Percentiles rank a stretch among this genome's conserved stretches.
phyloP scores from a whole-genome alignment of 1,140 invertebrate species.

The Nymphalis io region DNA sequence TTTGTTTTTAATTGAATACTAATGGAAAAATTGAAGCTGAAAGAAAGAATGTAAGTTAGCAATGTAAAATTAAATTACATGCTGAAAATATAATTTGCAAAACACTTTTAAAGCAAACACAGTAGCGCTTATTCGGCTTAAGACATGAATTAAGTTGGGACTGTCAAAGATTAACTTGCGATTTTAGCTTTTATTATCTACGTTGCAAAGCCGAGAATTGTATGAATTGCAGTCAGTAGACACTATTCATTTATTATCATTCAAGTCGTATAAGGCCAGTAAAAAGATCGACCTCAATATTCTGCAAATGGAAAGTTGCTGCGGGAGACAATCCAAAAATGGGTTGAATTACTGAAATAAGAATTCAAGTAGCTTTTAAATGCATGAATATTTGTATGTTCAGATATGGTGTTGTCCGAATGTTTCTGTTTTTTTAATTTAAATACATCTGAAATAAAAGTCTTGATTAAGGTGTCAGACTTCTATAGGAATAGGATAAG shows the following conservation, averaged over 20 bases:
- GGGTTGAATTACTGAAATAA: conserved; percentile 35
- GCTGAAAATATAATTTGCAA: not conserved
- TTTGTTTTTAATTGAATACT: too few relatives aligned
- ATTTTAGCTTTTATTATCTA: not conserved
- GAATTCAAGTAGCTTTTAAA: conserved; percentile 37
- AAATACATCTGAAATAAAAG: not conserved
- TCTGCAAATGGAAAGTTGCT: conserved; percentile 46
- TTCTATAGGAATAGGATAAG: too few relatives aligned
- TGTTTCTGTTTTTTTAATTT: not conserved
- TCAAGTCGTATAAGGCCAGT: conserved; percentile 36
- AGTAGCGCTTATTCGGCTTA: conserved; percentile 6
- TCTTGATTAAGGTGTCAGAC: too few relatives aligned
- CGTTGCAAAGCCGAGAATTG: not conserved
- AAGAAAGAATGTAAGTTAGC: not conserved
- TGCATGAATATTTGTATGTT: conserved; percentile 17
- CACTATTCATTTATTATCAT: not conserved
- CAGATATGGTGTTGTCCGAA: not conserved
- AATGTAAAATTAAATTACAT: not conserved
- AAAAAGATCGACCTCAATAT: conserved; percentile 49
- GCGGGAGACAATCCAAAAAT: conserved; percentile 37
- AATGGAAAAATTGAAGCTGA: not conserved
- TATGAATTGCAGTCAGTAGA: not conserved
- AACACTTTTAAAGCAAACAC: not conserved
- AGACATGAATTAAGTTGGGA: not conserved
- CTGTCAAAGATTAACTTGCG: not conserved